Evolutionary conservation across 2,888 invertebrate genomes (phyloP), one percentile per base, ranked within the genome.

Genomic region (Drosophila stalkeri): DNA sequence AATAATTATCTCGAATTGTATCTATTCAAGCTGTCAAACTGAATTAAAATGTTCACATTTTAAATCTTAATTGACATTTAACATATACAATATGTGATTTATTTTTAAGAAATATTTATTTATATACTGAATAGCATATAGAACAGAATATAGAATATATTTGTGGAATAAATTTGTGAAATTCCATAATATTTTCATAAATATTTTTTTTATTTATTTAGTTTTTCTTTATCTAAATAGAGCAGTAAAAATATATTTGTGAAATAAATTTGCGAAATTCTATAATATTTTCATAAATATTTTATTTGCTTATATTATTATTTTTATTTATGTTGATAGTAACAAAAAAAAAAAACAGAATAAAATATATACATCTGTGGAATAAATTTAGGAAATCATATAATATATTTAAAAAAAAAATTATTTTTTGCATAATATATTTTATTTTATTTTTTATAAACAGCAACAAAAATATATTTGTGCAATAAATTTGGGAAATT

Each of bases 1-100:
- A 56, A 64, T 56, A 74, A 67, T 54, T 44, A 54, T 55, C 11
- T 20, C 9, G 47, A 46, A 57, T 62, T 61, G 31, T 16, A 37
- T 31, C 39, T 39, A 37, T 16, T 23, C 31, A 1, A 57, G 44
- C 44, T 57, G 57, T 33, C 44, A 57, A 57, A 16, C 43, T 35
- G 57, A 27, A 60, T 41, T 55, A 31, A 55, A 55, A 41, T 41
- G n/a, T 18, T 37, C 14, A 37, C 46, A 27, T 23, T 44, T 63
- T 16, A 11, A 14, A 14, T 37, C 35, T 47, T 47, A 20, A 37
- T 49, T 49, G 23, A 12, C 14, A 41, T 6, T 49, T 49, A 8
- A 12, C 14, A 41, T 9, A 12, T 5, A 31, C 18, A 27, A 41
- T 49, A 18, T 39, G 35, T 9, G 39, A 31, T 20, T 44, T 44